Evolutionary conservation across 37 sponge, comb jelly and placozoan genomes (phyloP).

Genomic region (Ianthella basta): DNA sequence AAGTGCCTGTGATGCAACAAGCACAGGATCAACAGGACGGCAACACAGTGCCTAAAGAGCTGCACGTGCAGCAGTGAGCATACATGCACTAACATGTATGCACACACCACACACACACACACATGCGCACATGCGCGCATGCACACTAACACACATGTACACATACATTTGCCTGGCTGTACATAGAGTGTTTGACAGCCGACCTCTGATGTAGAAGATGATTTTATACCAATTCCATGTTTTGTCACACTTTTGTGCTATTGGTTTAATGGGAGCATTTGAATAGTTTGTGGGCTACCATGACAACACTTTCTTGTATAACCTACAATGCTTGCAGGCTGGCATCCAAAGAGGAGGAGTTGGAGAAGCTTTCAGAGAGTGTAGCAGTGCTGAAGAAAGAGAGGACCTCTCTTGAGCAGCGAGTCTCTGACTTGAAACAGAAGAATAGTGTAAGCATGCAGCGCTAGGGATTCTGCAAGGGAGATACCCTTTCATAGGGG

Average conservation of each 20-base stretch:
- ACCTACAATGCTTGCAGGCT: background rate
- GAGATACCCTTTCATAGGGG: too few relatives aligned
- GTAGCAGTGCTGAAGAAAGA: background rate
- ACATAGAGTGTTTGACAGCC: too few relatives aligned
- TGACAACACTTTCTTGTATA: too few relatives aligned
- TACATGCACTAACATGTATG: background rate
- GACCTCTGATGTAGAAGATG: too few relatives aligned
- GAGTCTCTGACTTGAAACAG: background rate
- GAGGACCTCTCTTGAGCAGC: background rate
- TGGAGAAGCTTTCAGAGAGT: background rate
- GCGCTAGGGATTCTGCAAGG: background rate
- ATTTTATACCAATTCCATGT: too few relatives aligned
- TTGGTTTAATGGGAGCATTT: too few relatives aligned
- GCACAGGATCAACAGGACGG: conserved; percentile 2
- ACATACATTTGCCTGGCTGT: background rate
- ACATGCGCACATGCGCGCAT: background rate
- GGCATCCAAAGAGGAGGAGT: conserved; percentile 5
- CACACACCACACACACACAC: conserved; percentile 19
- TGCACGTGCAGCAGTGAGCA: background rate
- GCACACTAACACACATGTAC: background rate
- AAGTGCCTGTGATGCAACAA: background rate
- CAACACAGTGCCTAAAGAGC: background rate
- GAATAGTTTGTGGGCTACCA: too few relatives aligned
- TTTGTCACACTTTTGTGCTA: too few relatives aligned
- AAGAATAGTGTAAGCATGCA: conserved; percentile 8